Percentiles rank a stretch among this genome's conserved stretches.
Evolutionary conservation across 2,888 invertebrate genomes (phyloP).

Genomic region (Hypolimnas misippus): DNA sequence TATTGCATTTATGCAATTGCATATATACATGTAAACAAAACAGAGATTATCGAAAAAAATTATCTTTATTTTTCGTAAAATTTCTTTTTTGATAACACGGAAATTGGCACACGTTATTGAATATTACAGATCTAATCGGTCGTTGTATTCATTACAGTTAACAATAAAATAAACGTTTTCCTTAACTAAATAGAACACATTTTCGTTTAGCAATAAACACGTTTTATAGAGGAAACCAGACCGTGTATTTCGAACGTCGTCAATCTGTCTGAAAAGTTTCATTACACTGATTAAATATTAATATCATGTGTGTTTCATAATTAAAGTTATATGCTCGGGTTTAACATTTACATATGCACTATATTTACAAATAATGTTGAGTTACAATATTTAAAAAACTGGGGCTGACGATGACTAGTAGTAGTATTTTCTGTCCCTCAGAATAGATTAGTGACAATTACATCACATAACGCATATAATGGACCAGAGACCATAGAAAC

Average conservation of each 20-base stretch:
- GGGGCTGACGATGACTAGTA: neutral
- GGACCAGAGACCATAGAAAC: too few relatives aligned
- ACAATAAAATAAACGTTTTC: constrained; percentile 9
- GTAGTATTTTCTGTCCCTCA: too few relatives aligned
- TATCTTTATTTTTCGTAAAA: neutral
- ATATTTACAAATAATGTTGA: neutral
- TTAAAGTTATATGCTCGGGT: neutral
- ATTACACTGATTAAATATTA: neutral
- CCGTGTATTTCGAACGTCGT: neutral
- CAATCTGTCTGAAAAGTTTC: neutral
- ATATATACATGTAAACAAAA: neutral
- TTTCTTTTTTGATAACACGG: constrained; percentile 9
- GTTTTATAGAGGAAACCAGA: neutral
- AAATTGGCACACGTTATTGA: constrained; percentile 32
- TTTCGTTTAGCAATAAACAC: constrained; percentile 2
- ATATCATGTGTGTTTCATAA: neutral
- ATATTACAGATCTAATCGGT: constrained; percentile 35
- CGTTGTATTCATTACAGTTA: constrained; percentile 24
- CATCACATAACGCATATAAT: too few relatives aligned
- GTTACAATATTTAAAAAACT: neutral
- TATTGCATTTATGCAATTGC: too few relatives aligned
- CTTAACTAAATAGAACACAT: neutral
- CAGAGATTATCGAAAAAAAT: too few relatives aligned
- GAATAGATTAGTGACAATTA: too few relatives aligned
- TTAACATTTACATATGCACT: neutral